Percentiles rank a stretch among this genome's conserved stretches.
These are phyloP conservation scores for Lampris megalopsis DNA, from an alignment of 2,113 vertebrate species.

Conservation along the genomic window DNA sequence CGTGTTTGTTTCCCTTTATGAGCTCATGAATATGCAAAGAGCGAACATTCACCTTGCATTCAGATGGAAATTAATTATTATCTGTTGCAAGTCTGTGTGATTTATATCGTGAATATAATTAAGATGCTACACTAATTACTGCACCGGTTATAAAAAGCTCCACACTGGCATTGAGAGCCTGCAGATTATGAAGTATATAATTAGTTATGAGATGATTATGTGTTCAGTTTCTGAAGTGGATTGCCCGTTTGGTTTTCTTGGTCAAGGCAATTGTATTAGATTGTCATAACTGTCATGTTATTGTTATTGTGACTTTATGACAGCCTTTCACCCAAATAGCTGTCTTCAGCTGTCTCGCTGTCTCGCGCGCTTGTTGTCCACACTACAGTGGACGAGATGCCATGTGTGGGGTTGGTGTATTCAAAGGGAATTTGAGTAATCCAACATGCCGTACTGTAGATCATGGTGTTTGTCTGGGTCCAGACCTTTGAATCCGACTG, in stretches of 20 bases:
- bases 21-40: not conserved
- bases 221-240: not conserved
- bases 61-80: not conserved
- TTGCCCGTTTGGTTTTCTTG: not conserved
- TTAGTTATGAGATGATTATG: not conserved
- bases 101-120: not conserved
- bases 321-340: too few relatives aligned
- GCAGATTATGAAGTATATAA: not conserved
- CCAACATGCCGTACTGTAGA: too few relatives aligned
- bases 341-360: too few relatives aligned
- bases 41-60: conserved; percentile 1
- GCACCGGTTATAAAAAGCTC: not conserved
- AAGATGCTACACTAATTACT: not conserved
- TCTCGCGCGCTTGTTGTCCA: too few relatives aligned
- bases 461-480: too few relatives aligned
- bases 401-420: too few relatives aligned
- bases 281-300: too few relatives aligned
- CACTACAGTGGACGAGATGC: too few relatives aligned
- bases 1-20: not conserved
- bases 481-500: too few relatives aligned
- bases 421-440: too few relatives aligned
- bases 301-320: too few relatives aligned
- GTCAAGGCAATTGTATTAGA: conserved; percentile 32
- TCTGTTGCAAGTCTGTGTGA: not conserved
- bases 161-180: not conserved